These are phyloP conservation scores for Oxyscelio sp. DNA, from an alignment of 2,888 invertebrate species.

Conservation along the genomic window DNA sequence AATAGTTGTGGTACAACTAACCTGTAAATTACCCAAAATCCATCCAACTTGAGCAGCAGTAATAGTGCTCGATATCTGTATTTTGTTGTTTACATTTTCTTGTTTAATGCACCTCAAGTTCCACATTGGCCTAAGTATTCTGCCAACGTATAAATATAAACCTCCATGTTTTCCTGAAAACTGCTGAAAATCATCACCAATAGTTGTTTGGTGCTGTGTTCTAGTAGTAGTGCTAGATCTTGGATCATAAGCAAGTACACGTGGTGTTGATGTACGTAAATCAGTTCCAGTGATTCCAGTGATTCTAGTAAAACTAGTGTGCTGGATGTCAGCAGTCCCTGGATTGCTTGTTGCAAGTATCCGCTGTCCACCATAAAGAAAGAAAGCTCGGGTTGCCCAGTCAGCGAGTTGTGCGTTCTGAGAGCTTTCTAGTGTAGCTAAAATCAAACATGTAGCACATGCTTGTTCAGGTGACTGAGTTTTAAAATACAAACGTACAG, in stretches of 20 bases:
- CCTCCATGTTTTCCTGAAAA: conserved; percentile 97
- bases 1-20: no score
- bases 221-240: conserved; percentile 74
- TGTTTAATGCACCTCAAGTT: conserved; percentile 92
- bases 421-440: conserved; percentile 88
- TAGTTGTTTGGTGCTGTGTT: conserved; percentile 78
- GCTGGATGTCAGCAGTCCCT: conserved; percentile 79
- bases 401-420: conserved; percentile 92
- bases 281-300: conserved; percentile 78
- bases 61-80: conserved; percentile 84
- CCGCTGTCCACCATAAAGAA: conserved; percentile 95
- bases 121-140: conserved; percentile 97
- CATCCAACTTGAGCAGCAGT: conserved; percentile 87
- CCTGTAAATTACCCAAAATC: conserved; percentile 92
- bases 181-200: conserved; percentile 84
- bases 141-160: conserved; percentile 96
- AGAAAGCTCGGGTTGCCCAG: conserved; percentile 97
- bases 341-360: conserved; percentile 75
- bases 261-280: conserved; percentile 85
- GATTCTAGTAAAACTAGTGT: conserved; percentile 50
- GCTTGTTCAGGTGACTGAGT: no score
- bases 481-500: no score
- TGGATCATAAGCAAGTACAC: conserved; percentile 80
- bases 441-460: no score
- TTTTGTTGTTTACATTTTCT: conserved; percentile 82